These are phyloP conservation scores for Philypnodon macrostomus DNA, from an alignment of 2,797 vertebrate genomes.

Conservation along the genomic window DNA sequence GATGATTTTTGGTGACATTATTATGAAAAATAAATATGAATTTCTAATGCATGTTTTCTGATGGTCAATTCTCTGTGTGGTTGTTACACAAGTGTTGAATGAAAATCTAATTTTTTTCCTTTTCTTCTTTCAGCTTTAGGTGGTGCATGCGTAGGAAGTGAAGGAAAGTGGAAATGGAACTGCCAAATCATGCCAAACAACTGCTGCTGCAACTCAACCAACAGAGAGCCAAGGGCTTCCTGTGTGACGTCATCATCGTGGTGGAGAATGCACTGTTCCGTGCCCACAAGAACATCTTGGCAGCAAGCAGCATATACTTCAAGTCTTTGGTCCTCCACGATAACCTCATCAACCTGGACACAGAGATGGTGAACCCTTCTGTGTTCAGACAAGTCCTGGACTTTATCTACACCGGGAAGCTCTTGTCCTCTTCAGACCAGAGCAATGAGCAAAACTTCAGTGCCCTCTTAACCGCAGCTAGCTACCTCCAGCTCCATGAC, in stretches of 20 bases:
- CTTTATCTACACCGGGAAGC: slow-evolving; percentile 97
- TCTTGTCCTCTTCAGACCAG: slow-evolving; percentile 87
- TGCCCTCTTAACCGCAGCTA: slow-evolving; percentile 93
- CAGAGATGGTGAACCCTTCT: slow-evolving; percentile 95
- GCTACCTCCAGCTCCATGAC: slow-evolving; percentile 99
- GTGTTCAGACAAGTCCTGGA: slow-evolving; percentile 96
- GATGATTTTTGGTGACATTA: no score
- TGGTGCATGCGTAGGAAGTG: slow-evolving; percentile 85
- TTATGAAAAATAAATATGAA: no score
- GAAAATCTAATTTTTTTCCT: slow-evolving; percentile 9
- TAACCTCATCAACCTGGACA: slow-evolving; percentile 98
- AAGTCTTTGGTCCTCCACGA: slow-evolving; percentile 97
- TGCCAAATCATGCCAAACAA: slow-evolving; percentile 99
- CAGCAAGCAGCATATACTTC: slow-evolving; percentile 98
- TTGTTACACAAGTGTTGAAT: not conserved
- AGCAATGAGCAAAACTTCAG: slow-evolving; percentile 90
- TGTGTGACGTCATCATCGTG: slow-evolving; percentile 97
- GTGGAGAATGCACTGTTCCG: slow-evolving; percentile 98
- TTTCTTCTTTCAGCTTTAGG: slow-evolving; percentile 72
- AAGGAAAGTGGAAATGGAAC: slow-evolving; percentile 92
- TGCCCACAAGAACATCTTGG: slow-evolving; percentile 96
- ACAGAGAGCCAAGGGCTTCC: slow-evolving; percentile 97
- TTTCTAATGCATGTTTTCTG: no score
- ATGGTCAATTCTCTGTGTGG: no score
- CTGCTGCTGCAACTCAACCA: slow-evolving; percentile 99